phyloP scores from a whole-genome alignment of 2,113 vertebrate genomes.

The Madoqua kirkii region DNA sequence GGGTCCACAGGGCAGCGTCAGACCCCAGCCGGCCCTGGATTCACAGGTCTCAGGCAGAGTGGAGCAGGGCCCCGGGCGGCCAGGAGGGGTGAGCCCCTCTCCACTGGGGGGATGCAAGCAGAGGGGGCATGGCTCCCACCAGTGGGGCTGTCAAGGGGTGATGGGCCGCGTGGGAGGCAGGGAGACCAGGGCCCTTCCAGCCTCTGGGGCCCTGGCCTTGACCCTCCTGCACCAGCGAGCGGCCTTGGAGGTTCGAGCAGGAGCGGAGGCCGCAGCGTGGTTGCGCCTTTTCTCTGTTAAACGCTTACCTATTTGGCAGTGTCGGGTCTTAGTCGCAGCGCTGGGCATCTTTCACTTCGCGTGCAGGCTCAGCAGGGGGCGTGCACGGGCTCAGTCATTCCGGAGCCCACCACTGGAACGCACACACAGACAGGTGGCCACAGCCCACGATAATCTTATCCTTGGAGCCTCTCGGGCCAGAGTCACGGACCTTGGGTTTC shows the following conservation, averaged over 20 bases:
- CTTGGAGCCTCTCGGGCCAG: neutral
- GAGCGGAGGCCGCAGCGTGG: neutral
- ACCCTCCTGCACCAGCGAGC: neutral
- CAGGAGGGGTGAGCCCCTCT: neutral
- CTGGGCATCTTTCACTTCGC: rapidly evolving
- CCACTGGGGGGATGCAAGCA: neutral
- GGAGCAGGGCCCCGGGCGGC: neutral
- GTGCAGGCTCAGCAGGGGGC: neutral
- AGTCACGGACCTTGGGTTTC: neutral
- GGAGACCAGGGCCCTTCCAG: neutral
- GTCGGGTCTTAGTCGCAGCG: neutral
- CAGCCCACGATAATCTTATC: neutral
- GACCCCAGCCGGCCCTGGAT: rapidly evolving
- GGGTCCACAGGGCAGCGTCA: neutral
- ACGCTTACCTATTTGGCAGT: neutral
- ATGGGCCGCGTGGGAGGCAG: neutral
- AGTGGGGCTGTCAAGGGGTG: neutral
- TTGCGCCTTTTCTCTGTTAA: neutral
- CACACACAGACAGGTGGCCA: neutral
- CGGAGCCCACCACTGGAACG: neutral
- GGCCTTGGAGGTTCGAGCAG: neutral
- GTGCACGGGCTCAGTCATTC: neutral
- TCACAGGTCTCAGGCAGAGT: neutral
- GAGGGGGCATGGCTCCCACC: neutral
- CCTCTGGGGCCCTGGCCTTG: neutral